Conservation (phyloP, 1,140 invertebrate genomes). For the Bombus affinis region DNA sequence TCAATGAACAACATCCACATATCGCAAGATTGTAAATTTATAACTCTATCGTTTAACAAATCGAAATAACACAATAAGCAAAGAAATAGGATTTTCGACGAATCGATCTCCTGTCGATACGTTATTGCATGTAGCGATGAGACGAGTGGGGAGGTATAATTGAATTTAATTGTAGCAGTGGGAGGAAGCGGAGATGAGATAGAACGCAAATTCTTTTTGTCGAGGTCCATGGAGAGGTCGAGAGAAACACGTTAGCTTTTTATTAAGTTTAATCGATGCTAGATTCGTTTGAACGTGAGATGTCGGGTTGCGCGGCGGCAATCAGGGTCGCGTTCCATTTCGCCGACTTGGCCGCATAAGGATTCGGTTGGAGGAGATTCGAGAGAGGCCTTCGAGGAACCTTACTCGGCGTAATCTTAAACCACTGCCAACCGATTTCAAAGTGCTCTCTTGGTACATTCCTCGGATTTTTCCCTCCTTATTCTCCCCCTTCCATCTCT, state of each 20-base stretch:
- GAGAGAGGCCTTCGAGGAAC: slow-evolving; percentile 41
- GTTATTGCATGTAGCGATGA: neutral
- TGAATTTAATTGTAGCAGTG: neutral
- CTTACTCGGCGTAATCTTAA: slow-evolving; percentile 55
- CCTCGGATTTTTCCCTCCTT: slow-evolving; percentile 37
- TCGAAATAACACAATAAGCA: neutral
- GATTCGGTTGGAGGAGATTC: slow-evolving; percentile 33
- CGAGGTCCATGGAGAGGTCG: neutral
- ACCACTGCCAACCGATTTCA: slow-evolving; percentile 43
- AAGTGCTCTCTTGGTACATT: slow-evolving; percentile 50
- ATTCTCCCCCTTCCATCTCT: neutral
- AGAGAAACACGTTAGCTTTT: slow-evolving; percentile 1
- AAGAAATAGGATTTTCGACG: neutral
- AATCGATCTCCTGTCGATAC: neutral
- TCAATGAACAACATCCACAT: neutral
- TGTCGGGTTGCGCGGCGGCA: neutral
- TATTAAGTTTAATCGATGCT: slow-evolving; percentile 17
- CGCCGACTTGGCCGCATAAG: slow-evolving; percentile 12
- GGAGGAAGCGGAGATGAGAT: neutral
- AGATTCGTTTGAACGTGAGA: slow-evolving; percentile 15
- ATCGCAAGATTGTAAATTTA: neutral
- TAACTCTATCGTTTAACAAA: no score
- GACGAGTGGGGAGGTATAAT: neutral
- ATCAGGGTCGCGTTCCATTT: slow-evolving; percentile 41
- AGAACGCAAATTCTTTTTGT: neutral